A percentile compares a stretch with the other conserved stretches of the same genome.
Conservation (phyloP, 2,113 vertebrate species). For the Nematolebias whitei region DNA sequence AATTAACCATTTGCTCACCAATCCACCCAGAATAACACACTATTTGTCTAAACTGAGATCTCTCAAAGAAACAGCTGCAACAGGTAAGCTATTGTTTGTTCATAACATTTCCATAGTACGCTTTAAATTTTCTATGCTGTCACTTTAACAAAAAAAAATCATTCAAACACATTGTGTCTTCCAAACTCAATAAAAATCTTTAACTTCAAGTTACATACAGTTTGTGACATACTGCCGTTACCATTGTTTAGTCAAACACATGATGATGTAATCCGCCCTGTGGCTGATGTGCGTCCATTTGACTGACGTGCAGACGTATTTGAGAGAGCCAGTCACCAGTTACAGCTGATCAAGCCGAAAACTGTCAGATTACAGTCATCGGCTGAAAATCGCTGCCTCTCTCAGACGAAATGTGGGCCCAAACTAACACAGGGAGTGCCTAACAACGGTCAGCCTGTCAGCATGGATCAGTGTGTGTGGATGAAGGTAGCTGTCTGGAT, state of each 20-base stretch:
- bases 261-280: not conserved
- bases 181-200: no score
- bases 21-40: no score
- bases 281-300: not conserved
- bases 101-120: no score
- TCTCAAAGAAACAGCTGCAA: no score
- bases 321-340: not conserved
- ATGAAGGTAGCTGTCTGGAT: slow-evolving; percentile 54
- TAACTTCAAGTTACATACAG: no score
- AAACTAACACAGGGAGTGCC: slow-evolving; percentile 31
- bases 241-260: not conserved
- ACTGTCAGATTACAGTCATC: slow-evolving; percentile 3
- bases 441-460: slow-evolving; percentile 45
- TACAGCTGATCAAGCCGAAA: slow-evolving; percentile 4
- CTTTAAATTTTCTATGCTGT: no score
- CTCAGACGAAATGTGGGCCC: not conserved
- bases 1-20: no score
- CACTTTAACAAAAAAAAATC: no score
- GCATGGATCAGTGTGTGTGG: slow-evolving; percentile 44
- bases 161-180: no score
- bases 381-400: not conserved
- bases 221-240: not conserved
- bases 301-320: not conserved
- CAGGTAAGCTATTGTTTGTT: no score
- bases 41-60: no score